Evolutionary conservation across 2,797 vertebrate species (phyloP), one percentile per base, ranked within the genome.

Genomic region (Pagetopsis macropterus): DNA sequence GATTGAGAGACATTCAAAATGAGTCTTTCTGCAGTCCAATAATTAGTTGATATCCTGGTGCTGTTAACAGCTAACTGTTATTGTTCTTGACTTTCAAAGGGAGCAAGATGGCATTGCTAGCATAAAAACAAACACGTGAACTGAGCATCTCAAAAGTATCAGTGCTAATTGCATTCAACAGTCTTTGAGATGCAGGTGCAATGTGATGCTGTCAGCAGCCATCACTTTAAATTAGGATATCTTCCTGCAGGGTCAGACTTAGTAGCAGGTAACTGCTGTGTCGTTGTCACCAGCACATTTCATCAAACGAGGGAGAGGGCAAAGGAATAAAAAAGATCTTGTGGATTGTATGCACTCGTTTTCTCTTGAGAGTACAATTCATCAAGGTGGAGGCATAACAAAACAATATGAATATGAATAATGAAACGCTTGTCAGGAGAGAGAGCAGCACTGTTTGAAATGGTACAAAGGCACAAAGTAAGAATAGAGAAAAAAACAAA

Each of bases 351-450:
- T 60, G 83, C 83, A 60, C 75, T 85, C 70, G 75, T 82, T 87
- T 86, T 86, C 90, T 90, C 92, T 66, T 19, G 81, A 89, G 93
- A 92, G 77, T 78, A 77, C 64, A 82, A 86, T 90, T 92, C 89
- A 94, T 88, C 82, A 83, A 87, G 84, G 87, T 86, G 86, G 73
- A 88, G 74, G 83, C 65, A 84, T 79, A 84, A 66, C 65, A 89
- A 85, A 80, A 88, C 86, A 91, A 92, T 85, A 84, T 85, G 57
- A 56, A 65, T 82, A 86, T 92, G 87, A 93, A 93, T 94, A 92
- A 93, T 92, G 86, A 93, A 93, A 87, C 62, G 72, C 67, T 78
- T 87, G 86, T 91, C 87, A 86, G 73, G 77, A 81, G 84, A 78
- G 65, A 37, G 73, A 82, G 81, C 66, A 43, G 73, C 57, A 17